Conservation (phyloP, 1,140 invertebrate genomes). For the Zaprionus tsacasi region DNA sequence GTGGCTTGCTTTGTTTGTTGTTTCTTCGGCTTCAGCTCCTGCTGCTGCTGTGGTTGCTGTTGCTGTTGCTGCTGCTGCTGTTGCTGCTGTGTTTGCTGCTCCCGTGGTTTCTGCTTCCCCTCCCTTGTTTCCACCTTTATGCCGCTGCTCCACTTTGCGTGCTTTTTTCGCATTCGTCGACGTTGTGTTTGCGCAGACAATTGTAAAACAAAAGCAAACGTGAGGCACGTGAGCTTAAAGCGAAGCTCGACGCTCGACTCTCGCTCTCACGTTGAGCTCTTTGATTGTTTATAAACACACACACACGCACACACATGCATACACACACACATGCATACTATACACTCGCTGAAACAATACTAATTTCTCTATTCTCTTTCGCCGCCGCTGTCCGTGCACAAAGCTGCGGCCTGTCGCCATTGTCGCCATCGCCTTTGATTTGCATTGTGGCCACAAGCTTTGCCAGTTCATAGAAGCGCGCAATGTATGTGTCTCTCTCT, state of each 20-base stretch:
- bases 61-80: slow-evolving; percentile 21
- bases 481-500: background rate
- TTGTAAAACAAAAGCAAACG: slow-evolving; percentile 53
- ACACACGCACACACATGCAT: background rate
- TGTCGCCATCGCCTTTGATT: slow-evolving; percentile 36
- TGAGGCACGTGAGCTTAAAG: slow-evolving; percentile 42
- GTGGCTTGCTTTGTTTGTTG: slow-evolving; percentile 24
- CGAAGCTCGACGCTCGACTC: slow-evolving; percentile 26
- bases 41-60: slow-evolving; percentile 15
- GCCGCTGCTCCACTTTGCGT: slow-evolving; percentile 23
- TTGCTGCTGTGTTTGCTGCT: slow-evolving; percentile 31
- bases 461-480: slow-evolving; percentile 2
- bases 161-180: slow-evolving; percentile 11
- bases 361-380: slow-evolving; percentile 38
- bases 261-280: slow-evolving; percentile 18
- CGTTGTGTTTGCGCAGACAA: slow-evolving; percentile 42
- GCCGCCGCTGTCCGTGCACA: slow-evolving; percentile 10
- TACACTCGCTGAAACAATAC: slow-evolving; percentile 22
- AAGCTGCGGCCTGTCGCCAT: slow-evolving; percentile 11
- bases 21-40: slow-evolving; percentile 21
- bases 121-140: background rate
- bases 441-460: slow-evolving; percentile 41
- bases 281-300: slow-evolving; percentile 33
- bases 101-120: slow-evolving; percentile 33
- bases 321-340: background rate